These are phyloP conservation scores for Sebastes hubbsi DNA, from an alignment of 2,797 vertebrate species.

Conservation along the genomic window DNA sequence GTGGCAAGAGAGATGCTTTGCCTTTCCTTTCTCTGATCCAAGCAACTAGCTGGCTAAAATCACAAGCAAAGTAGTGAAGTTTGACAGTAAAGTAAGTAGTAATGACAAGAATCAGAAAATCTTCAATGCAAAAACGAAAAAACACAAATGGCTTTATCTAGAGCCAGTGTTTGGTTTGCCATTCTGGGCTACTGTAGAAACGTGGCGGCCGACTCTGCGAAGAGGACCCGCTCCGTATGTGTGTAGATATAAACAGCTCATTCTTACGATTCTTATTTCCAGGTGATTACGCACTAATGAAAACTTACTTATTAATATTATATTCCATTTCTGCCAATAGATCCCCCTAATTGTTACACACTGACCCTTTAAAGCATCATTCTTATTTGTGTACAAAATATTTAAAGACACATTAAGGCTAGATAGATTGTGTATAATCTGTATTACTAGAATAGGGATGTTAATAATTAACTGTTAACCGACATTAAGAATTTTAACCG, in stretches of 20 bases:
- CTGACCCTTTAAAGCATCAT: neutral
- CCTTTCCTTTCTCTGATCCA: conserved; percentile 56
- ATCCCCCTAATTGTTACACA: too few relatives aligned
- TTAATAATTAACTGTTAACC: too few relatives aligned
- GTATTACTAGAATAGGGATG: neutral
- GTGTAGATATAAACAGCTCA: too few relatives aligned
- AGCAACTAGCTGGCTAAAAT: conserved; percentile 30
- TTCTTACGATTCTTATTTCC: too few relatives aligned
- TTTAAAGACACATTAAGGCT: neutral
- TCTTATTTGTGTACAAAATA: neutral
- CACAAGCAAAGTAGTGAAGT: neutral
- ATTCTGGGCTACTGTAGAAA: neutral
- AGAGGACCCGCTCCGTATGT: too few relatives aligned
- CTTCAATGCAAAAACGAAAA: neutral
- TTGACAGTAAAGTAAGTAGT: too few relatives aligned
- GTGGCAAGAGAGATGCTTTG: conserved; percentile 67
- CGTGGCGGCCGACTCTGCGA: too few relatives aligned
- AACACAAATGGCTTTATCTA: neutral
- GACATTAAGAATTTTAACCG: too few relatives aligned
- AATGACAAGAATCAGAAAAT: neutral
- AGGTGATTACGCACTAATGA: too few relatives aligned
- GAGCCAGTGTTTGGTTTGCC: neutral
- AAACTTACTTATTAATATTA: too few relatives aligned
- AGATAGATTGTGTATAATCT: neutral
- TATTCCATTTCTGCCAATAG: too few relatives aligned